Conservation (phyloP, 1,140 invertebrate species). For the Calycopis cecrops region DNA sequence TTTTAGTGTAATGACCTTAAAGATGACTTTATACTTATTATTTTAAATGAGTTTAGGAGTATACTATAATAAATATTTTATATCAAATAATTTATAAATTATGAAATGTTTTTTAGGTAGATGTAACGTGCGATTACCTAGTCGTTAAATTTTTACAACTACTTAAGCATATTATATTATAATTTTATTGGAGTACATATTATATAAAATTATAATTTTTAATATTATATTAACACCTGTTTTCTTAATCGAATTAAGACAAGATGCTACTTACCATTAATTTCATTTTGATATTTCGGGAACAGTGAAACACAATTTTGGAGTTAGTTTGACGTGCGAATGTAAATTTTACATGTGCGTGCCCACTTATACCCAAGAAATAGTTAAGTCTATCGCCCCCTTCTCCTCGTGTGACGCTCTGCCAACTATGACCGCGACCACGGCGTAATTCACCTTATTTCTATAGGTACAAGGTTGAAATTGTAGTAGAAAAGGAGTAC, state of each 20-base stretch:
- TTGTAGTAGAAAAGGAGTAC: neutral
- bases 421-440: neutral
- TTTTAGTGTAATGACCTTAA: too few relatives aligned
- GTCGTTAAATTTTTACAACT: too few relatives aligned
- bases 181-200: too few relatives aligned
- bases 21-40: too few relatives aligned
- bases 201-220: too few relatives aligned
- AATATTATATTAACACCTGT: too few relatives aligned
- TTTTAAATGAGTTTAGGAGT: too few relatives aligned
- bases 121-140: too few relatives aligned
- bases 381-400: conserved; percentile 20
- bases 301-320: conserved; percentile 22
- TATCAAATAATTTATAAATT: too few relatives aligned
- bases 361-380: conserved; percentile 35
- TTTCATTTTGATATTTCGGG: conserved; percentile 25
- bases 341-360: conserved; percentile 32
- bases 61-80: too few relatives aligned
- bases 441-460: neutral
- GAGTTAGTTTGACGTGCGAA: conserved; percentile 24
- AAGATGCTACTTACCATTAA: conserved; percentile 30
- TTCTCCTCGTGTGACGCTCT: conserved; percentile 16
- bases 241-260: conserved; percentile 4
- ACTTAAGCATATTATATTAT: too few relatives aligned
- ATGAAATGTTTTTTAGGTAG: too few relatives aligned
- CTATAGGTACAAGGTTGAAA: neutral